phyloP scores from a whole-genome alignment of 2,797 vertebrate genomes.

The Tenualosa thibaudeaui region DNA sequence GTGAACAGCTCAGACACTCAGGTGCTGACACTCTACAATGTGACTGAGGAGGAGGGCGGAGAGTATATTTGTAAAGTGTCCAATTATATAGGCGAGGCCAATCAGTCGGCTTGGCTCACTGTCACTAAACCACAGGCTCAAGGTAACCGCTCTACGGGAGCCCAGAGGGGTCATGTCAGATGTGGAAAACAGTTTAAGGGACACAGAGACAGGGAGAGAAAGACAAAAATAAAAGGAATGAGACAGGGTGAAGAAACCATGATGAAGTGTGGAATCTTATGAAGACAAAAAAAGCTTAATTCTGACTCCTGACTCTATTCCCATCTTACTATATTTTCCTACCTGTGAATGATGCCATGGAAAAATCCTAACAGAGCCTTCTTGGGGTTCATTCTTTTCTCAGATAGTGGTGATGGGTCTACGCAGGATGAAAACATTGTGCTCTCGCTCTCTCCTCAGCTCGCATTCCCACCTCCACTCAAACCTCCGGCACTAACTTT shows the following conservation, averaged over 20 bases:
- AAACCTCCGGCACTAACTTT: neutral
- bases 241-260: neutral
- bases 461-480: constrained; percentile 51
- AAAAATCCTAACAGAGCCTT: constrained; percentile 81
- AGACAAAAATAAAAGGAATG: neutral
- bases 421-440: constrained; percentile 46
- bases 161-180: constrained; percentile 22
- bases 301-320: constrained; percentile 45
- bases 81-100: constrained; percentile 99
- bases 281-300: neutral
- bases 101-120: constrained; percentile 99
- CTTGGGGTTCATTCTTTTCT: no score
- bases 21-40: constrained; percentile 99
- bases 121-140: constrained; percentile 90
- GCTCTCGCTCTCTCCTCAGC: constrained; percentile 25
- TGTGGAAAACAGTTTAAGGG: neutral
- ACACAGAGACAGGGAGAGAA: neutral
- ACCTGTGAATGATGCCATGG: constrained; percentile 80
- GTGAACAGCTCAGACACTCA: constrained; percentile 99
- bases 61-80: constrained; percentile 99
- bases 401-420: constrained; percentile 87
- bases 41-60: constrained; percentile 98
- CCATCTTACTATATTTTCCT: constrained; percentile 48
- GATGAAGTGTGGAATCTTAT: neutral
- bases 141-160: constrained; percentile 82